Percentiles rank a stretch among this genome's conserved stretches.
Evolutionary conservation across 1,140 invertebrate species (phyloP).

Genomic region (Acromyrmex echinatior): DNA sequence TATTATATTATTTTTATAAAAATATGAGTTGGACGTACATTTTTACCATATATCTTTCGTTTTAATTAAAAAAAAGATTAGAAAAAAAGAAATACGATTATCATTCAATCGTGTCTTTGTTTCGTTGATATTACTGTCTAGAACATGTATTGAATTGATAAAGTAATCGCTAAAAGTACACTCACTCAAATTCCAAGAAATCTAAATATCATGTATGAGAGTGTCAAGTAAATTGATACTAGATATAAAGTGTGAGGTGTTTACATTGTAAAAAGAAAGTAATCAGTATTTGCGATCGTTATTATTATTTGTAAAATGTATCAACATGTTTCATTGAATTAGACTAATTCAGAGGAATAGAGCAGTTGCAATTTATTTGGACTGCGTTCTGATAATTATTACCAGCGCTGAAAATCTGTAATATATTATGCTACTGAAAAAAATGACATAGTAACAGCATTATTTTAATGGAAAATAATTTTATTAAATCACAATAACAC

Average conservation of each 20-base stretch:
- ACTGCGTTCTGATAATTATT: no score
- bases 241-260: background rate
- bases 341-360: background rate
- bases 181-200: background rate
- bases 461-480: no score
- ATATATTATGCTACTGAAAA: background rate
- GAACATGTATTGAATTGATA: background rate
- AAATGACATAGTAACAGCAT: background rate
- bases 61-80: background rate
- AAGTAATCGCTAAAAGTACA: constrained; percentile 11
- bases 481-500: background rate
- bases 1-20: constrained; percentile 2
- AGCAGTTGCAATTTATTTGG: background rate
- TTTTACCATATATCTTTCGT: background rate
- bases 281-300: background rate
- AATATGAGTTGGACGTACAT: background rate
- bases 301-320: constrained; percentile 29
- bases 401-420: no score
- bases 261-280: background rate
- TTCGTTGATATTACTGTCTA: background rate
- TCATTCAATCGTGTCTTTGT: background rate
- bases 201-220: background rate
- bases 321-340: constrained; percentile 25
- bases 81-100: constrained; percentile 1
- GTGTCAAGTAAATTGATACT: background rate